Conservation (phyloP, 1,140 invertebrate species). For the Drosophila trapezifrons region DNA sequence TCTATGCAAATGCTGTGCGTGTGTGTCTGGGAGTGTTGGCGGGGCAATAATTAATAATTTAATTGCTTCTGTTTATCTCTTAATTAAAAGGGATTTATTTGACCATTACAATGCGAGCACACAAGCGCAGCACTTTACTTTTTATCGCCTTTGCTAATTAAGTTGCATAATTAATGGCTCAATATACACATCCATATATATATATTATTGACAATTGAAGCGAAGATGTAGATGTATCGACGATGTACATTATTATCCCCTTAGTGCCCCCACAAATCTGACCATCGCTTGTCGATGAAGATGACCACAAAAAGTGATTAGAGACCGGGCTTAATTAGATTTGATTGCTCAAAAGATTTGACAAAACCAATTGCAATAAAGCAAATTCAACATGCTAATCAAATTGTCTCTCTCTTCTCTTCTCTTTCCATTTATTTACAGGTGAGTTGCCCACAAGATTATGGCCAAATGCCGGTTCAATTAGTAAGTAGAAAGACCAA, state of each 20-base stretch:
- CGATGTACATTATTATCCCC: not conserved
- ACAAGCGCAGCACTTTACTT: conserved; percentile 67
- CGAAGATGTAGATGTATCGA: conserved; percentile 3
- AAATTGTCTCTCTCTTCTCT: conserved; percentile 53
- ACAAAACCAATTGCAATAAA: conserved; percentile 49
- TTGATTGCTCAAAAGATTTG: conserved; percentile 80
- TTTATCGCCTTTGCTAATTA: conserved; percentile 80
- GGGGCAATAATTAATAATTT: conserved; percentile 80
- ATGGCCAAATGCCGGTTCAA: conserved; percentile 71
- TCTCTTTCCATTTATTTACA: conserved; percentile 63
- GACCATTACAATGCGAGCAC: conserved; percentile 45
- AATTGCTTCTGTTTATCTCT: conserved; percentile 84
- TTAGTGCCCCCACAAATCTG: conserved; percentile 5
- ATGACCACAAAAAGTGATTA: conserved; percentile 76
- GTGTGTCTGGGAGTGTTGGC: conserved; percentile 10
- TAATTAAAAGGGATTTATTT: conserved; percentile 84
- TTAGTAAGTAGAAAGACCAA: conserved; percentile 74
- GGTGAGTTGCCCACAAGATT: conserved; percentile 78
- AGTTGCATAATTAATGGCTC: conserved; percentile 75
- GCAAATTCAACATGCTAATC: conserved; percentile 68
- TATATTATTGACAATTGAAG: conserved; percentile 35
- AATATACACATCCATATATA: conserved; percentile 1
- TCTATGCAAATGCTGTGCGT: conserved; percentile 46
- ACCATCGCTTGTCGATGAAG: conserved; percentile 28
- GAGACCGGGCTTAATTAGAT: conserved; percentile 71